Evolutionary conservation across 2,888 invertebrate genomes (phyloP).

Genomic region (Sialis lutaria): DNA sequence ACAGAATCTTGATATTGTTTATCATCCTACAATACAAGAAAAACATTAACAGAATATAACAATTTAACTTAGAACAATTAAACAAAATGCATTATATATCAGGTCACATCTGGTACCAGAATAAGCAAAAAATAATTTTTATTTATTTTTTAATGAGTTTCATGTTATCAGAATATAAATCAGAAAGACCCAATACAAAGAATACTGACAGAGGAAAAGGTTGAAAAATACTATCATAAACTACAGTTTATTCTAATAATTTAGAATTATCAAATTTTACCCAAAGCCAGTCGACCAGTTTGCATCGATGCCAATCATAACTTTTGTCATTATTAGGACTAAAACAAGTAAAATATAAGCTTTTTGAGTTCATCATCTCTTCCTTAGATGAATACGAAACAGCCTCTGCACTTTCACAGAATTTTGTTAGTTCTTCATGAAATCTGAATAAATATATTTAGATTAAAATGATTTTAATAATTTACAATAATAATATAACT

Average conservation of each 20-base stretch:
- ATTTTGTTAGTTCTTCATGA: not conserved
- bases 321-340: not conserved
- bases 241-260: too few species aligned
- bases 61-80: too few species aligned
- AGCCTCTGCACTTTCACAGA: not conserved
- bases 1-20: not conserved
- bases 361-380: not conserved
- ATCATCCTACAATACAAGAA: not conserved
- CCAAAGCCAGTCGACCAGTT: constrained; percentile 1
- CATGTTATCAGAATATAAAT: too few species aligned
- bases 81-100: too few species aligned
- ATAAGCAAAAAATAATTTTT: too few species aligned
- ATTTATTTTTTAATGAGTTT: too few species aligned
- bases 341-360: not conserved
- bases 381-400: not conserved
- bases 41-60: not conserved
- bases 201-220: too few species aligned
- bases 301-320: constrained; percentile 3
- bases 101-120: too few species aligned
- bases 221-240: too few species aligned
- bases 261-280: not conserved
- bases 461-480: not conserved
- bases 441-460: not conserved
- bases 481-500: not conserved
- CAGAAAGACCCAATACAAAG: too few species aligned